Percentiles rank a stretch among this genome's conserved stretches.
Conservation (phyloP, 2,888 invertebrate species). For the Choristoneura rosaceana region DNA sequence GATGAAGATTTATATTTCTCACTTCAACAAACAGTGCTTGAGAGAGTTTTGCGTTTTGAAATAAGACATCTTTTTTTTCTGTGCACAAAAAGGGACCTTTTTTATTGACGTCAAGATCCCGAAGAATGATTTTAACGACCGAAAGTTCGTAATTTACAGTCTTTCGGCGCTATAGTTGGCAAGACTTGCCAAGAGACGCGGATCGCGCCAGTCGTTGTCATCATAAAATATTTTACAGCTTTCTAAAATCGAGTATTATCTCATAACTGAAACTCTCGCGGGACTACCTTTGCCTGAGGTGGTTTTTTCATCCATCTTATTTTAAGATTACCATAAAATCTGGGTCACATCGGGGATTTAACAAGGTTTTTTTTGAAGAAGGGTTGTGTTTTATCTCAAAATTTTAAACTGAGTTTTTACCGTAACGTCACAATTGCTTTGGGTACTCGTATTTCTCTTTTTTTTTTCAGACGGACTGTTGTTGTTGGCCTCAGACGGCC, state of each 20-base stretch:
- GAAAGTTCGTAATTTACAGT: conserved; percentile 22
- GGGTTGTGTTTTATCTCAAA: not conserved
- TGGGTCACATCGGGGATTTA: conserved; percentile 19
- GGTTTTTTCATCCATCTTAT: conserved; percentile 25
- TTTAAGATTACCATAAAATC: conserved; percentile 26
- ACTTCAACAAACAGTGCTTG: too few relatives aligned
- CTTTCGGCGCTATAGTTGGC: conserved; percentile 18
- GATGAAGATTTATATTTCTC: too few relatives aligned
- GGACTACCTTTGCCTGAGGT: conserved; percentile 51
- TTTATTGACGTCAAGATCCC: not conserved
- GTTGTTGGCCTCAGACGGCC: too few relatives aligned
- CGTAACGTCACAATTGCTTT: not conserved
- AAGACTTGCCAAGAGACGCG: conserved; percentile 18
- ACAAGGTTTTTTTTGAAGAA: conserved; percentile 13
- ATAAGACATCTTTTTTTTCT: too few relatives aligned
- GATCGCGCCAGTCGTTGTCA: conserved; percentile 47
- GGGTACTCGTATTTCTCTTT: not conserved
- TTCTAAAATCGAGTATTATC: conserved; percentile 66
- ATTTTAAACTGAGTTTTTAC: not conserved
- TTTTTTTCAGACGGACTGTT: too few relatives aligned
- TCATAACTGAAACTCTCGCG: conserved; percentile 52
- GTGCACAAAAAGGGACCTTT: not conserved
- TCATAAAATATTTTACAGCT: conserved; percentile 65
- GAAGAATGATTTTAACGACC: conserved; percentile 6
- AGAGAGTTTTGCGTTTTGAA: too few relatives aligned